A percentile compares a stretch with the other conserved stretches of the same genome.
Evolutionary conservation across 2,113 vertebrate species (phyloP).

Genomic region (Casuarius casuarius): DNA sequence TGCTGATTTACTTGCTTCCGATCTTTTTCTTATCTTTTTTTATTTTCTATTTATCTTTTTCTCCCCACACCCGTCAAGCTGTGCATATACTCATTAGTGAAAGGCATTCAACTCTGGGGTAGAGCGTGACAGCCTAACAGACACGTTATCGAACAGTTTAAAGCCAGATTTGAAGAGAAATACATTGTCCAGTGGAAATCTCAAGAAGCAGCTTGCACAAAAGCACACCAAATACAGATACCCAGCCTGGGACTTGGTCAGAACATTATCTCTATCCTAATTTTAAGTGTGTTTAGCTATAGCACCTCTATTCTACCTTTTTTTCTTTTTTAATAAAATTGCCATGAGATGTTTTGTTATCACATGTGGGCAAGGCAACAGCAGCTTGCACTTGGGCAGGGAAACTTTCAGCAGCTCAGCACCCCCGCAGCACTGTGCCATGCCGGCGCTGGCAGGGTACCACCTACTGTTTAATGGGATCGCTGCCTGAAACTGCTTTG

Average conservation of each 20-base stretch:
- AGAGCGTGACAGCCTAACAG: not conserved
- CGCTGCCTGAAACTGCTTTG: not conserved
- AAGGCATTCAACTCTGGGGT: not conserved
- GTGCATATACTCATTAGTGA: not conserved
- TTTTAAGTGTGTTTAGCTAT: not conserved
- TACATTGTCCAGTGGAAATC: not conserved
- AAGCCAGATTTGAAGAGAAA: not conserved
- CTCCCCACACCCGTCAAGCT: not conserved
- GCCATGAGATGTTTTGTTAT: not conserved
- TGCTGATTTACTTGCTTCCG: not conserved
- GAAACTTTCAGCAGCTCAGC: not conserved
- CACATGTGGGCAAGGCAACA: not conserved
- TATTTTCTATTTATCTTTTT: not conserved
- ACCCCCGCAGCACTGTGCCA: rapidly evolving
- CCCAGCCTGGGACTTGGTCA: not conserved
- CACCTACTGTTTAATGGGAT: not conserved
- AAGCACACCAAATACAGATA: not conserved
- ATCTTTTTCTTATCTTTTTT: not conserved
- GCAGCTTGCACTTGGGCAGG: not conserved
- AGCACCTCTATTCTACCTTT: not conserved
- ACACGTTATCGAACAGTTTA: not conserved
- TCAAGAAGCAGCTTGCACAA: not conserved
- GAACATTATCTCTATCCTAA: not conserved
- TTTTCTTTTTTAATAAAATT: not conserved
- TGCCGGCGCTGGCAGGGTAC: not conserved